These are phyloP conservation scores for Brachionus asplanchnoidis DNA, from an alignment of 1,140 invertebrate genomes.

Conservation along the genomic window DNA sequence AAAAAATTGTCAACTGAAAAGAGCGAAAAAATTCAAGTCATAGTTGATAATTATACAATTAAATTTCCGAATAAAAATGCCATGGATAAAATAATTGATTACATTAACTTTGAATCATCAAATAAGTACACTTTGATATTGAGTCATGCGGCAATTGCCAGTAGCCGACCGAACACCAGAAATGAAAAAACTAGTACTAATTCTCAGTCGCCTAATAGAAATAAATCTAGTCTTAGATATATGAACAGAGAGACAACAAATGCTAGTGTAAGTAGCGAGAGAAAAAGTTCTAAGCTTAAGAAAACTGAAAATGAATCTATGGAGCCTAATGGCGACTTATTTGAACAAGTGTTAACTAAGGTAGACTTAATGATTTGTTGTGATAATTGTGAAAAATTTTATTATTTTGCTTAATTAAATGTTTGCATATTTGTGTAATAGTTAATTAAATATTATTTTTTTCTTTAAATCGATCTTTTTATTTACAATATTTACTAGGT, in stretches of 20 bases:
- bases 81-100: constrained; percentile 38
- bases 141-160: neutral
- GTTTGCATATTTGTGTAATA: neutral
- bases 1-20: constrained; percentile 14
- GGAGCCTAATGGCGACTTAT: neutral
- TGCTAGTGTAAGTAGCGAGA: neutral
- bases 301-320: neutral
- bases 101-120: constrained; percentile 36
- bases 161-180: constrained; percentile 9
- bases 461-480: neutral
- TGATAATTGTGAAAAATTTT: neutral
- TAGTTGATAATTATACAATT: constrained; percentile 7
- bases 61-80: constrained; percentile 21
- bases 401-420: neutral
- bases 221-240: constrained; percentile 13
- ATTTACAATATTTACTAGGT: neutral
- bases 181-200: constrained; percentile 16
- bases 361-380: neutral
- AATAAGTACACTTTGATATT: constrained; percentile 32
- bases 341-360: constrained; percentile 25
- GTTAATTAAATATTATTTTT: neutral
- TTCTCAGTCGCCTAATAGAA: constrained; percentile 1
- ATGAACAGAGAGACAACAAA: neutral
- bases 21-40: constrained; percentile 36
- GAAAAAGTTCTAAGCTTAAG: constrained; percentile 1